A percentile compares a stretch with the other conserved stretches of the same genome.
Conservation (phyloP, 1,140 invertebrate genomes). For the Ceratosolen fusciceps region DNA sequence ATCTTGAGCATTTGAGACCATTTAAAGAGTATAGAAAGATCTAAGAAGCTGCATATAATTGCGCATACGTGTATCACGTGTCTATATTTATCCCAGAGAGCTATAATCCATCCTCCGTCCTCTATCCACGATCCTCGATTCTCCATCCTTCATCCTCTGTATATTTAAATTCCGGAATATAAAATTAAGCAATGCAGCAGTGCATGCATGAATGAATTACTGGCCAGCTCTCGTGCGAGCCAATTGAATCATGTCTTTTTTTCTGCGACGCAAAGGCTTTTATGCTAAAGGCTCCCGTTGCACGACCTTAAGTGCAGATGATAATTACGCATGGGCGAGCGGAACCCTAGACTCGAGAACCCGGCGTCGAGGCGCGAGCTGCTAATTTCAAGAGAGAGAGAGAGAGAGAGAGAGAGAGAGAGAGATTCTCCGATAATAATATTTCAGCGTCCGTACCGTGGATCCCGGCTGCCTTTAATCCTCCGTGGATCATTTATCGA, state of each 20-base stretch:
- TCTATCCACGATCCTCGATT: no score
- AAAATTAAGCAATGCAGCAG: no score
- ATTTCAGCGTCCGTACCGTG: slow-evolving; percentile 14
- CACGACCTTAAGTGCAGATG: slow-evolving; percentile 1
- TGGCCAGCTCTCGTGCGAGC: background rate
- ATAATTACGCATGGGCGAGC: background rate
- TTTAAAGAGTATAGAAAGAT: no score
- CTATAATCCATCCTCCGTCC: no score
- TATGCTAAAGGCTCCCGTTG: background rate
- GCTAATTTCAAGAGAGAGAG: slow-evolving; percentile 32
- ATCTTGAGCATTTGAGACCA: no score
- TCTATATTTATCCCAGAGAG: no score
- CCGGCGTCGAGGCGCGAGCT: background rate
- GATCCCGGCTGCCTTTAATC: background rate
- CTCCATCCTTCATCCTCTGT: no score
- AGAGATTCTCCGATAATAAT: slow-evolving; percentile 32
- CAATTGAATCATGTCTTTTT: slow-evolving; percentile 30
- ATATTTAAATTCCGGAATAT: no score
- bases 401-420: no score
- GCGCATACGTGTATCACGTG: no score
- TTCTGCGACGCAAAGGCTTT: background rate
- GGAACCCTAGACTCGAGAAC: background rate
- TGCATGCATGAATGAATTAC: no score
- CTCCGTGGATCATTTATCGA: background rate
- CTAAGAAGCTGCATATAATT: no score